Evolutionary conservation across 1,140 invertebrate genomes (phyloP).

Genomic region (Hypsibius dujardini): DNA sequence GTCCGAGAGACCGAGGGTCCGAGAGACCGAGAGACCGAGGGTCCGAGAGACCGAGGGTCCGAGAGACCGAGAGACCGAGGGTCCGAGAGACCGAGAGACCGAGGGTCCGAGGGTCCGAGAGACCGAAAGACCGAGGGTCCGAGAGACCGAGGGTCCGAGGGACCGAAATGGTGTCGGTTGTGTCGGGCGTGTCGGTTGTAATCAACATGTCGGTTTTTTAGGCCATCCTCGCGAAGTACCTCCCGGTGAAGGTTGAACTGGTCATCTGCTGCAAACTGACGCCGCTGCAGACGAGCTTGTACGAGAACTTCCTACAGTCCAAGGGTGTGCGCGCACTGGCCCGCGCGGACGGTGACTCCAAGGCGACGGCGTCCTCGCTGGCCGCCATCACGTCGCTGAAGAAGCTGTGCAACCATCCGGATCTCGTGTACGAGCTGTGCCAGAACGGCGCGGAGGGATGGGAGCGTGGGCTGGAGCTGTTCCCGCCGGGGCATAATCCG

Average conservation of each 20-base stretch:
- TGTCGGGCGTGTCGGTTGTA: too few species aligned
- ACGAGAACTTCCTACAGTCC: conserved; percentile 69
- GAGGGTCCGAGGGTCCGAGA: too few species aligned
- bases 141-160: too few species aligned
- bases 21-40: too few species aligned
- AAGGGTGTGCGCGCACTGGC: conserved; percentile 50
- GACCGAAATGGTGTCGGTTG: too few species aligned
- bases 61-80: too few species aligned
- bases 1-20: too few species aligned
- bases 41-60: too few species aligned
- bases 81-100: too few species aligned
- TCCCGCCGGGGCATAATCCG: conserved; percentile 50
- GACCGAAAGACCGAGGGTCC: too few species aligned
- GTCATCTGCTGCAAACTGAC: conserved; percentile 84
- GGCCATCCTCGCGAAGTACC: conserved; percentile 84
- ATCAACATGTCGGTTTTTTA: too few species aligned
- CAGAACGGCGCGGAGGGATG: conserved; percentile 59
- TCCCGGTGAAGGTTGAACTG: conserved; percentile 90
- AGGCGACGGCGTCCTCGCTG: conserved; percentile 51
- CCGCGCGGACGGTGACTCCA: conserved; percentile 27
- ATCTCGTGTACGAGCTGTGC: conserved; percentile 79
- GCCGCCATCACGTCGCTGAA: conserved; percentile 86
- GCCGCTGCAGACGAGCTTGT: conserved; percentile 59
- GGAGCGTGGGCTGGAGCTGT: conserved; percentile 50
- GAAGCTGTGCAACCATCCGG: conserved; percentile 95